Base-by-base conservation (phyloP, 2,888 invertebrate genomes). In the Yponomeuta cagnagella region DNA sequence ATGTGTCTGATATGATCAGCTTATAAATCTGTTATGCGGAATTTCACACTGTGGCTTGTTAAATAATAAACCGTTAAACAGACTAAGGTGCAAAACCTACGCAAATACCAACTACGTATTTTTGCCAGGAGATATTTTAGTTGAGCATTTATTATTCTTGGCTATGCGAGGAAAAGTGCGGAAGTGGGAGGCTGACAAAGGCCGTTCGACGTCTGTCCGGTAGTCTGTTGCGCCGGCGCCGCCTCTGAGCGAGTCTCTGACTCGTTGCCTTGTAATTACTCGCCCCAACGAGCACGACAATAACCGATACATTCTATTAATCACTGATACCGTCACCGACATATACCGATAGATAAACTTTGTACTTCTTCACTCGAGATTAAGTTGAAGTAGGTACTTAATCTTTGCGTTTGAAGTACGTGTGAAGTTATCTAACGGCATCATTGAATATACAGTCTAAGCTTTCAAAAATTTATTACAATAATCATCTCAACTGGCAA, bases 401-500 rank as follows among this genome's bases (percentile, higher is more conserved):
- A 2, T 58, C 52, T 12, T 43, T 58, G 1, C 15, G 15, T 58
- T 58, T 58, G 52, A 58, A 58, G 15, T 58, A 58, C 52, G 52
- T 58, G 52, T 58, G 15, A 58, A 58, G 15, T 15, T 58, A 58
- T 58, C 52, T 15, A 58, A 58, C 15, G 52, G 52, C 52, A 12
- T 15, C 52, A 4, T 69, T 74, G 73, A 76, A 76, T 72, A n/a
- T 72, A 72, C 75, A 76, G 77, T 76, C 73, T 75, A 73, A 73
- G 75, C 73, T 73, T 76, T 73, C 77, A 78, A 81, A 52, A 58
- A 84, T 80, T 78, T 83, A 83, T 83, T 80, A 81, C 77, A 76
- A 78, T 84, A 86, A 85, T 83, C 84, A 80, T 82, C 79, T 85
- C 85, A 86, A 78, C 79, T 77, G 79, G 79, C 76, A 78, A 79